These are phyloP conservation scores for Ophion ventricosus DNA, from an alignment of 2,888 invertebrate species.

Conservation along the genomic window DNA sequence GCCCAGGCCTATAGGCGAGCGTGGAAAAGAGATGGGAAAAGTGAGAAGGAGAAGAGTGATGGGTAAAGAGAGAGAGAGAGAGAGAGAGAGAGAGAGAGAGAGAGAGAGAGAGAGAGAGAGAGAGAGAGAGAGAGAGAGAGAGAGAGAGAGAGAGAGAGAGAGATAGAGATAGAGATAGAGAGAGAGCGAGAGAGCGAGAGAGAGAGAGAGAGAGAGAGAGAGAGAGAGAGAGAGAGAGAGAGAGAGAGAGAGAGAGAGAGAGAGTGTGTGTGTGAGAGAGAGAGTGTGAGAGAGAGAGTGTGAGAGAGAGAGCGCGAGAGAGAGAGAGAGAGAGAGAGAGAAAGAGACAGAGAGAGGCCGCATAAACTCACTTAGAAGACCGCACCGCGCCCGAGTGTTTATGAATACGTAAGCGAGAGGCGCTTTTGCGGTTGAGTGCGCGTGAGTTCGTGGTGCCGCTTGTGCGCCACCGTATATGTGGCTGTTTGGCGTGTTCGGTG, in stretches of 20 bases:
- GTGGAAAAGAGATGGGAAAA: not conserved
- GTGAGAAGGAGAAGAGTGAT: not conserved
- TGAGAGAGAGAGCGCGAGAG: too few relatives aligned
- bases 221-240: too few relatives aligned
- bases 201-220: too few relatives aligned
- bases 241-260: slow-evolving; percentile 30
- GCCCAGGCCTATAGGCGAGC: not conserved
- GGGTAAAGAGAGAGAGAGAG: slow-evolving; percentile 7
- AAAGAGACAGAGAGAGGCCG: slow-evolving; percentile 28
- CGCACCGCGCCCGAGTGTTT: slow-evolving; percentile 59
- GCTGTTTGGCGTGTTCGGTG: slow-evolving; percentile 46
- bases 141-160: slow-evolving; percentile 13
- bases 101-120: slow-evolving; percentile 3
- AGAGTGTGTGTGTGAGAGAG: not conserved
- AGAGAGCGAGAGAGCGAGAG: too few relatives aligned
- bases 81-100: slow-evolving; percentile 14
- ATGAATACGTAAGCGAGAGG: slow-evolving; percentile 64
- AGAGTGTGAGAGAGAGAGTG: too few relatives aligned
- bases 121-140: slow-evolving; percentile 4
- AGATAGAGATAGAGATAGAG: too few relatives aligned
- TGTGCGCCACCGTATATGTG: slow-evolving; percentile 25
- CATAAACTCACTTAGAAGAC: slow-evolving; percentile 64
- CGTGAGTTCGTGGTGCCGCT: slow-evolving; percentile 42
- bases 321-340: slow-evolving; percentile 18
- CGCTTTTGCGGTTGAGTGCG: slow-evolving; percentile 58